Conservation (phyloP, 2,888 invertebrate species). For the Pammene aurita region DNA sequence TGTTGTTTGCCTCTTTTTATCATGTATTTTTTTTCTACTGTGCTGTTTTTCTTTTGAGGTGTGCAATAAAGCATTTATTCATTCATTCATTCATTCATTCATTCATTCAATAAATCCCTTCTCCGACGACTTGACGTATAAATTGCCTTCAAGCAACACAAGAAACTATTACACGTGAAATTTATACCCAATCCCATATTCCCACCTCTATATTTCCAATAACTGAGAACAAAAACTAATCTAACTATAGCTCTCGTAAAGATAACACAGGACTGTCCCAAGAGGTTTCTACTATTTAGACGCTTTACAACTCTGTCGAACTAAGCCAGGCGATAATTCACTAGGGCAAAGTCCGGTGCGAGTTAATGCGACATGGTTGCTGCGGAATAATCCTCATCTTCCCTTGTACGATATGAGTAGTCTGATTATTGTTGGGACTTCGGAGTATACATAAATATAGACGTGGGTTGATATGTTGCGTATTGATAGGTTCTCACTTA, state of each 20-base stretch:
- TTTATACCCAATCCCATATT: constrained; percentile 30
- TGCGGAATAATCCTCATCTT: constrained; percentile 27
- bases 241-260: constrained; percentile 43
- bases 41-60: no score
- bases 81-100: no score
- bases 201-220: constrained; percentile 40
- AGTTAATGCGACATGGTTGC: constrained; percentile 40
- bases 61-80: no score
- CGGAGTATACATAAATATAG: constrained; percentile 7
- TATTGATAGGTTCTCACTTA: constrained; percentile 26
- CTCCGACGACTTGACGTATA: constrained; percentile 7
- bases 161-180: constrained; percentile 31
- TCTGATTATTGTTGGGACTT: constrained; percentile 34
- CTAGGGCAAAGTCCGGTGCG: constrained; percentile 23
- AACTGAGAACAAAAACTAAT: constrained; percentile 44
- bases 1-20: no score
- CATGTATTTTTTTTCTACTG: no score
- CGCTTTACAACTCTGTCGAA: constrained; percentile 44
- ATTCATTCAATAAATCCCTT: constrained; percentile 33
- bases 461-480: neutral
- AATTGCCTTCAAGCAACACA: constrained; percentile 13
- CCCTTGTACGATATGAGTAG: constrained; percentile 25
- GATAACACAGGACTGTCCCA: constrained; percentile 43
- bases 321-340: constrained; percentile 38
- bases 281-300: constrained; percentile 42